Evolutionary conservation across 2,113 vertebrate species (phyloP).

Genomic region (Ammodytes marinus): DNA sequence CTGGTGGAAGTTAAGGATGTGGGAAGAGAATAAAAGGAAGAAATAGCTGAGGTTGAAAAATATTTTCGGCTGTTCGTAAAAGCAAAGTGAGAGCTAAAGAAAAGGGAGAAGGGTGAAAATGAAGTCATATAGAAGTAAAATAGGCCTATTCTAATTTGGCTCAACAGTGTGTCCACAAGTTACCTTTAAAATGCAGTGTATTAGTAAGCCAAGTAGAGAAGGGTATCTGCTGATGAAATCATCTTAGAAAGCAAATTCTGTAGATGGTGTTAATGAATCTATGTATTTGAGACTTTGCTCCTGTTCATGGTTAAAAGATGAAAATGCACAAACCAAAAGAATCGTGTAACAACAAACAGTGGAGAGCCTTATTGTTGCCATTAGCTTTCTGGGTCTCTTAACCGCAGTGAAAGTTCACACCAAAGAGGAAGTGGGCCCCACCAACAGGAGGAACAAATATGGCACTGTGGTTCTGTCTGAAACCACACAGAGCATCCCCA

Average conservation of each 20-base stretch:
- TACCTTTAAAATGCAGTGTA: not conserved
- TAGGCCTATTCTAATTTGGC: not conserved
- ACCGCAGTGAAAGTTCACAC: slow-evolving; percentile 8
- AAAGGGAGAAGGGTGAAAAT: not conserved
- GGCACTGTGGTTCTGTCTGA: not conserved
- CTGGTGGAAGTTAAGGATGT: slow-evolving; percentile 2
- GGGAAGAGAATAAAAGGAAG: not conserved
- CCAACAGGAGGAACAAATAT: not conserved
- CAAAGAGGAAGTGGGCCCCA: slow-evolving; percentile 10
- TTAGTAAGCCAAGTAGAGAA: not conserved
- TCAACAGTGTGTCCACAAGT: not conserved
- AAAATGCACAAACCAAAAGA: not conserved
- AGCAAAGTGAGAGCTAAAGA: not conserved
- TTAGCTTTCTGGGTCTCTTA: slow-evolving; percentile 3
- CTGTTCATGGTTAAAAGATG: not conserved
- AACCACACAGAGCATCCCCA: not conserved
- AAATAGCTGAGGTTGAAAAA: not conserved
- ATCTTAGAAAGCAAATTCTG: not conserved
- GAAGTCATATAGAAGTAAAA: not conserved
- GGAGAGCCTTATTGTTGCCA: not conserved
- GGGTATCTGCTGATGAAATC: not conserved
- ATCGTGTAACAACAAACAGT: not conserved
- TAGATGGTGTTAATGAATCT: not conserved
- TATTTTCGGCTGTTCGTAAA: not conserved
- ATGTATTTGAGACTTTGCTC: not conserved